Percentiles rank a stretch among this genome's conserved stretches.
Conservation (phyloP, 2,888 invertebrate species). For the Macrosoma leucophasiata region DNA sequence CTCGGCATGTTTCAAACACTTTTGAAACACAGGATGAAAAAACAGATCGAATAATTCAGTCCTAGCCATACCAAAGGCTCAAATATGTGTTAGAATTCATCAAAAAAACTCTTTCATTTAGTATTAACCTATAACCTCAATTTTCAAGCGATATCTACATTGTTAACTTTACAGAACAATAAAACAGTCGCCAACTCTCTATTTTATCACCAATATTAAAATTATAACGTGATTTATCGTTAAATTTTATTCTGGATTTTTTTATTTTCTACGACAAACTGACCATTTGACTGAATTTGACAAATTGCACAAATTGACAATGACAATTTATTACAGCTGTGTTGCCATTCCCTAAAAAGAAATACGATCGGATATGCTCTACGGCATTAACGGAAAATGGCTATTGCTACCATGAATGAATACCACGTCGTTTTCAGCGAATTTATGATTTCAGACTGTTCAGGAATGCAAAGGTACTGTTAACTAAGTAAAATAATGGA, state of each 20-base stretch:
- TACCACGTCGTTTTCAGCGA: too few relatives aligned
- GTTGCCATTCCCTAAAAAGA: conserved; percentile 40
- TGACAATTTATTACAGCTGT: conserved; percentile 26
- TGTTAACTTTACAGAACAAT: conserved; percentile 20
- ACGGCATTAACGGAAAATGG: too few relatives aligned
- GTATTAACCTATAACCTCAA: conserved; percentile 61
- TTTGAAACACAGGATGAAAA: conserved; percentile 73
- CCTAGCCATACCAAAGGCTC: conserved; percentile 59
- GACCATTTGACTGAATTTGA: conserved; percentile 46
- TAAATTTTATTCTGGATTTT: too few relatives aligned
- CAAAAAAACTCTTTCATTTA: conserved; percentile 46
- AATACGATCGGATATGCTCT: conserved; percentile 29
- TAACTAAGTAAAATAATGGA: too few relatives aligned
- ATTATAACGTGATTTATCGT: conserved; percentile 28
- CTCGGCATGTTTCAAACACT: conserved; percentile 71
- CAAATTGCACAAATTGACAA: conserved; percentile 44
- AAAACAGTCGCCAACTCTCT: conserved; percentile 12
- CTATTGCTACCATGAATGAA: too few relatives aligned
- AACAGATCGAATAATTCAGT: conserved; percentile 72
- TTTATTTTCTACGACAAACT: too few relatives aligned
- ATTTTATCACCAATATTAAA: conserved; percentile 29
- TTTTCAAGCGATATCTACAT: conserved; percentile 40
- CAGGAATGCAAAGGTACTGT: too few relatives aligned
- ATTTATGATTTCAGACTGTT: too few relatives aligned
- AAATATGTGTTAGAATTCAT: conserved; percentile 41